These are phyloP conservation scores for Pygoscelis antarcticus DNA, from an alignment of 2,113 vertebrate species.

Conservation along the genomic window DNA sequence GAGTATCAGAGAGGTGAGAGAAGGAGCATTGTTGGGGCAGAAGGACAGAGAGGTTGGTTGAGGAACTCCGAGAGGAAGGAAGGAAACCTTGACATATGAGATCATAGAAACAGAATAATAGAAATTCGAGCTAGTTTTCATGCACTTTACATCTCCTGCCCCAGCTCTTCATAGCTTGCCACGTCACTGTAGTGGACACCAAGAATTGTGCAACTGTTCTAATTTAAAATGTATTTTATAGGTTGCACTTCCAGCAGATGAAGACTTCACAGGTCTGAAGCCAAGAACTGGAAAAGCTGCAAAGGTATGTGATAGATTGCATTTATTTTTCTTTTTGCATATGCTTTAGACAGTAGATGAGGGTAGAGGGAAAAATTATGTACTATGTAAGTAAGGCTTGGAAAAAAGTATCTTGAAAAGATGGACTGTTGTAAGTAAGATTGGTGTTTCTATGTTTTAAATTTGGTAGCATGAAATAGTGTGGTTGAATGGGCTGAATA, in stretches of 20 bases:
- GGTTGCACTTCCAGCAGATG: conserved; percentile 90
- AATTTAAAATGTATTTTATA: conserved; percentile 42
- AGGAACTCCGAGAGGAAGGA: not conserved
- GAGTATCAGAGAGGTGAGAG: not conserved
- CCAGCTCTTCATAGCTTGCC: not conserved
- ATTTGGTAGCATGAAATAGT: not conserved
- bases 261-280: conserved; percentile 87
- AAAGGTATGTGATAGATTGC: conserved; percentile 78
- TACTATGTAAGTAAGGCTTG: not conserved
- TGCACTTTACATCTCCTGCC: not conserved
- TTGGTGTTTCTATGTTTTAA: not conserved
- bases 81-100: not conserved
- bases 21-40: not conserved
- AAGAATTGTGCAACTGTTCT: not conserved
- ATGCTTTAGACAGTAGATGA: not conserved
- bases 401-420: not conserved
- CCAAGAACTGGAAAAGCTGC: conserved; percentile 92
- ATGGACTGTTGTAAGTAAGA: not conserved
- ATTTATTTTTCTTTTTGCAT: not conserved
- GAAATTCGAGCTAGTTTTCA: not conserved
- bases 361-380: accelerated
- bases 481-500: not conserved
- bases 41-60: not conserved
- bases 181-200: not conserved
- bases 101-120: not conserved